Evolutionary conservation across 1,140 invertebrate species (phyloP).

Genomic region (Apis cerana): DNA sequence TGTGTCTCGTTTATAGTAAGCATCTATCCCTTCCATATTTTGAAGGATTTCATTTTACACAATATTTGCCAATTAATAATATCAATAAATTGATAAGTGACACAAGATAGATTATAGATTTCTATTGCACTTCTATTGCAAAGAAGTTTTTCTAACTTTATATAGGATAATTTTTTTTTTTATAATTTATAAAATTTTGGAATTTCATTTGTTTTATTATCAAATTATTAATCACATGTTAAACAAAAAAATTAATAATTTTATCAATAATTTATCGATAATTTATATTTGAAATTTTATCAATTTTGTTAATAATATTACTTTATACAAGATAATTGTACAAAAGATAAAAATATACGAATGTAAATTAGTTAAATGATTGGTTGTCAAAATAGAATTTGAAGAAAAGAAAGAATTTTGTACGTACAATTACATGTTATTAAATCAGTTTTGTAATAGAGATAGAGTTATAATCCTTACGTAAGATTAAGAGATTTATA

Average conservation of each 20-base stretch:
- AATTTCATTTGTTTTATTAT: not conserved
- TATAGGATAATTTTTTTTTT: not conserved
- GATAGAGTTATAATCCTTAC: not conserved
- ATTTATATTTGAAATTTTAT: not conserved
- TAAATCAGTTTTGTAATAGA: not conserved
- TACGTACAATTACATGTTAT: not conserved
- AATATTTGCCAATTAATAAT: not conserved
- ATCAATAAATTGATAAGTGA: not conserved
- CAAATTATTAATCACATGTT: not conserved
- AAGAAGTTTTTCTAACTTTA: not conserved
- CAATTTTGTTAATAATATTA: not conserved
- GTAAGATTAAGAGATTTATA: not conserved
- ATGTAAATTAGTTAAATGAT: not conserved
- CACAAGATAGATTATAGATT: not conserved
- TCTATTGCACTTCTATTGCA: not conserved
- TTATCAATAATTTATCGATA: not conserved
- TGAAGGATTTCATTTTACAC: not conserved
- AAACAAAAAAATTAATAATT: too few species aligned
- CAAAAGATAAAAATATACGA: not conserved
- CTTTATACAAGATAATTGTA: not conserved
- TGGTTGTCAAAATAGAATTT: not conserved
- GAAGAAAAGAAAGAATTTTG: not conserved
- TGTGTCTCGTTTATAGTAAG: not conserved
- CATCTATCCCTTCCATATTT: not conserved
- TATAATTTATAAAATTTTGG: too few species aligned